phyloP scores from a whole-genome alignment of 2,888 invertebrate genomes.

The Sinelater perroti region DNA sequence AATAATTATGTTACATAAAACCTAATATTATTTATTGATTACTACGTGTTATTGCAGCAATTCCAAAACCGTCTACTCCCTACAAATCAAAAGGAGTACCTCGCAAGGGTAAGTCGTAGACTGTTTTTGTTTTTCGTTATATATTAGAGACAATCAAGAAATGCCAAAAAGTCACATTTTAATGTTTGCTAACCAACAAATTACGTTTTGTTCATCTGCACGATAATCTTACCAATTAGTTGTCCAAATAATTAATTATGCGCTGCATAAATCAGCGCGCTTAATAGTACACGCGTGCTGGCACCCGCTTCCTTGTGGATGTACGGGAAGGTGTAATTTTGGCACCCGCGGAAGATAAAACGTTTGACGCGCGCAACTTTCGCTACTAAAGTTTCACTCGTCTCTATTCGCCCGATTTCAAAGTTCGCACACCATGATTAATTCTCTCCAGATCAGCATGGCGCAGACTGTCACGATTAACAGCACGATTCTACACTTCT shows the following conservation, averaged over 20 bases:
- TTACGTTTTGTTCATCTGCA: constrained; percentile 31
- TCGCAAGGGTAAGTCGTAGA: constrained; percentile 45
- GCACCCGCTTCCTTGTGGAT: constrained; percentile 15
- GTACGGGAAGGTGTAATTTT: constrained; percentile 15
- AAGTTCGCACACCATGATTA: constrained; percentile 46
- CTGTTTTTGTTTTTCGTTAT: constrained; percentile 11
- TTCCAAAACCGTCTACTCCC: constrained; percentile 46
- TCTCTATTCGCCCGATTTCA: constrained; percentile 30
- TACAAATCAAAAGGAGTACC: constrained; percentile 44
- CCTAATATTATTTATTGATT: too few relatives aligned
- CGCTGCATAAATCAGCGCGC: constrained; percentile 22
- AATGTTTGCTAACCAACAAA: constrained; percentile 31
- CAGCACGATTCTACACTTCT: constrained; percentile 52
- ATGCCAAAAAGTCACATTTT: constrained; percentile 20
- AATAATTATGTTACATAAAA: too few relatives aligned
- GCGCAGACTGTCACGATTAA: constrained; percentile 55
- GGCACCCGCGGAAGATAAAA: constrained; percentile 13
- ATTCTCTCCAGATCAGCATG: constrained; percentile 52
- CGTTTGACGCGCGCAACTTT: background rate
- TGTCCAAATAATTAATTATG: constrained; percentile 39
- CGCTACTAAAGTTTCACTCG: constrained; percentile 14
- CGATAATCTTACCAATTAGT: constrained; percentile 32
- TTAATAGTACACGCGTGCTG: constrained; percentile 23
- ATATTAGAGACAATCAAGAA: constrained; percentile 18
- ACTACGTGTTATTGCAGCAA: constrained; percentile 44